Conservation (phyloP, 1,140 invertebrate species). For the Campoletis sonorensis region DNA sequence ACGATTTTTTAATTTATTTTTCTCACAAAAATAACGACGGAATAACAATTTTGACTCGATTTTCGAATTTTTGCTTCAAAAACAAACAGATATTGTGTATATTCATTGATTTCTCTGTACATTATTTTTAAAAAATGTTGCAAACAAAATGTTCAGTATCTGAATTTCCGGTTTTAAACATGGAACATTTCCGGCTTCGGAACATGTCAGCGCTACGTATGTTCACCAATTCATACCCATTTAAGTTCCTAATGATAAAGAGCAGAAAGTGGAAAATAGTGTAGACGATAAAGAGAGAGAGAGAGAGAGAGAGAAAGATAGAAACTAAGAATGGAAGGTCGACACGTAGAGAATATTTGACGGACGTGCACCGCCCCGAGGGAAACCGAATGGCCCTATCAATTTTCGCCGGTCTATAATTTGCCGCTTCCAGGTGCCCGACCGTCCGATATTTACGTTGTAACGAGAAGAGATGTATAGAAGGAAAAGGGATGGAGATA, state of each 20-base stretch:
- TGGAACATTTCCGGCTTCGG: too few relatives aligned
- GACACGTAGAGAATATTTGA: constrained; percentile 49
- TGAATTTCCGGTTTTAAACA: too few relatives aligned
- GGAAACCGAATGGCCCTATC: constrained; percentile 53
- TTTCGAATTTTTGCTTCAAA: too few relatives aligned
- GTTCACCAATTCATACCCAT: neutral
- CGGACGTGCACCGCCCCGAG: constrained; percentile 48
- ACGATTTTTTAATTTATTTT: too few relatives aligned
- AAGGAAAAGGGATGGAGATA: constrained; percentile 19
- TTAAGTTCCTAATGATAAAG: neutral
- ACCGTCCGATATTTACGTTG: constrained; percentile 48
- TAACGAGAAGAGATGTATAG: constrained; percentile 42
- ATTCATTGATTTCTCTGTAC: too few relatives aligned
- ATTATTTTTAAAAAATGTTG: too few relatives aligned
- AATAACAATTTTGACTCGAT: too few relatives aligned
- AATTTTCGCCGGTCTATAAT: constrained; percentile 60
- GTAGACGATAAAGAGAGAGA: neutral
- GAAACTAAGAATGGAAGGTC: neutral
- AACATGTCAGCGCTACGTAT: neutral
- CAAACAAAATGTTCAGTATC: too few relatives aligned
- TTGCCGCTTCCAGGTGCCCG: constrained; percentile 44
- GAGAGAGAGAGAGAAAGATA: neutral
- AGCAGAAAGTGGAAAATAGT: neutral
- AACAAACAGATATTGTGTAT: too few relatives aligned
- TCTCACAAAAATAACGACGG: too few relatives aligned